These are phyloP conservation scores for Drosophila imparisetae DNA, from an alignment of 2,888 invertebrate genomes.

Conservation along the genomic window DNA sequence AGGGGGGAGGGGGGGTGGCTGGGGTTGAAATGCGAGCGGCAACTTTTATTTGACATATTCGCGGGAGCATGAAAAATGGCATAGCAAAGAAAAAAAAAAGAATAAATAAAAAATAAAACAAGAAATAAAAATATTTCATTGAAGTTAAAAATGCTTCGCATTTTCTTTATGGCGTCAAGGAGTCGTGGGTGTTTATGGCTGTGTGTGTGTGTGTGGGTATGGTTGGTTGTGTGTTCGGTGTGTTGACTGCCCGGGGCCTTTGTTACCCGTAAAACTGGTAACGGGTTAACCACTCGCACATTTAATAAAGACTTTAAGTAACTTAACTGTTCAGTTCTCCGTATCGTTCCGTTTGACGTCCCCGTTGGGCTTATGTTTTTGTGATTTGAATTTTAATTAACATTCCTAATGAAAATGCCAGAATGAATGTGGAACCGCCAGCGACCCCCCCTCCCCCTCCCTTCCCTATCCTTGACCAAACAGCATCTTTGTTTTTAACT, in stretches of 20 bases:
- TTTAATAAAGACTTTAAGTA: slow-evolving; percentile 79
- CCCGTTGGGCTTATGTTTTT: slow-evolving; percentile 43
- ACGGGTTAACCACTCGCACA: slow-evolving; percentile 74
- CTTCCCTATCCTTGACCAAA: background rate
- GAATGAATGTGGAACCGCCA: slow-evolving; percentile 23
- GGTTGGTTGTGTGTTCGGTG: background rate
- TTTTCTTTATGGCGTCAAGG: slow-evolving; percentile 53
- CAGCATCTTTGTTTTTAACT: slow-evolving; percentile 2
- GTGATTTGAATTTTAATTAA: slow-evolving; percentile 77
- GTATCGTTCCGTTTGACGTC: slow-evolving; percentile 27
- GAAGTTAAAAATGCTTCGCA: slow-evolving; percentile 73
- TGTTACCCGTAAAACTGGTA: slow-evolving; percentile 30
- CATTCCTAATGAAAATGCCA: slow-evolving; percentile 68
- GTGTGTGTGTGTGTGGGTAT: background rate
- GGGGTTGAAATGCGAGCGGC: slow-evolving; percentile 22
- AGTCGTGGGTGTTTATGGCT: slow-evolving; percentile 4
- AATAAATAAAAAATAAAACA: slow-evolving; percentile 33
- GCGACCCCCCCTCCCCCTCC: background rate
- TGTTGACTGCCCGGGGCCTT: slow-evolving; percentile 28
- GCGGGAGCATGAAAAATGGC: slow-evolving; percentile 73
- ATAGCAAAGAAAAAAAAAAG: slow-evolving; percentile 41
- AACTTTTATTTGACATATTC: slow-evolving; percentile 78
- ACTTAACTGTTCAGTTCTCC: slow-evolving; percentile 64
- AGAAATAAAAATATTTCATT: slow-evolving; percentile 57
- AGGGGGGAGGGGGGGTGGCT: background rate